Base-by-base conservation (phyloP, 2,888 invertebrate species). In the Drosophila infuscata region DNA sequence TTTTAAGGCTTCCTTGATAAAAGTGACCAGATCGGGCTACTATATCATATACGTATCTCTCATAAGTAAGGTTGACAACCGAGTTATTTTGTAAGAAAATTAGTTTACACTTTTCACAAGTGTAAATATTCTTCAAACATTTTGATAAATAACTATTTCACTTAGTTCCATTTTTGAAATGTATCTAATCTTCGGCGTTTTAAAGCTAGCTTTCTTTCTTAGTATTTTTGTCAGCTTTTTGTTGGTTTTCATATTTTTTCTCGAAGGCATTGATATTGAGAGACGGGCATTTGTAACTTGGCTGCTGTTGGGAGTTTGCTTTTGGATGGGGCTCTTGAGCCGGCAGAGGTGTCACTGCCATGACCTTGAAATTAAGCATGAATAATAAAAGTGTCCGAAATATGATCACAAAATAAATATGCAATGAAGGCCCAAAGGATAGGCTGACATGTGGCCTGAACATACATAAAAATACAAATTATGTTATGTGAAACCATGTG, bases 371-470 rank as follows among this genome's bases (percentile, higher is more conserved):
- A 64, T 71, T 61, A 41, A 63, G 64, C 82, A 70, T 70, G 68
- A 76, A 84, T 79, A 89, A 85, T 84, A 73, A 66, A 77, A 64
- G 69, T 63, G 71, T 67, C 67, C 57, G 61, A 79, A 75, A 74
- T 68, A 68, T 68, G 62, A 77, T 60, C 65, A 53, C 35, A 63
- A 25, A 62, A 66, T 74, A 69, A 53, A 70, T 56, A 65, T 52
- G 35, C 33, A 56, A 64, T 38, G 64, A 60, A 25, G 25, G 41
- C 33, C 41, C 25, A 3, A 35, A 52, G 70, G 29, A 49, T 52
- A 51, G 41, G 41, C 53, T 52, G 68, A 59, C 76, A 80, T 70
- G 52, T 65, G 67, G 41, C 49, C 11, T 9, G 33, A 64, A 52
- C 67, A 76, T 72, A 54, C 68, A 80, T 78, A 72, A 72, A 68